Base-by-base conservation (phyloP, 35 echinoderm and acorn worm species). In the Lytechinus pictus region DNA sequence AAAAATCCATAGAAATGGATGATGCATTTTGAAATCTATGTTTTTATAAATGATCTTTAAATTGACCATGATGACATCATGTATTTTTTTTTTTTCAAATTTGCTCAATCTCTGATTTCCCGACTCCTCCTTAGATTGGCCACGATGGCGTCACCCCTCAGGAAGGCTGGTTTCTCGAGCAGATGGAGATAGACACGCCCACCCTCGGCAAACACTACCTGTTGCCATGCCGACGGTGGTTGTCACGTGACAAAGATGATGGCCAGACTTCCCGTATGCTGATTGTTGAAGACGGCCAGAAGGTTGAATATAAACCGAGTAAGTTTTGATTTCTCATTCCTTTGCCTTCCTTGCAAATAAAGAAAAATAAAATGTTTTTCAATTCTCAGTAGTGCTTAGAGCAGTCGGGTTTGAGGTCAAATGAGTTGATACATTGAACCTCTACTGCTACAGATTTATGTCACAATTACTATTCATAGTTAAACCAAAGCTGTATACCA, bases 191-290 rank as follows among this genome's bases (percentile, higher is more conserved):
- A 54, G 98, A 98, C 87, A 97, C 97, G 89, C 97, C 98, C 9
- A 99, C 98, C 1, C 94, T 96, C 8, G 98, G 98, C 33, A 99
- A 98, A 54, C 98, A 99, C 92, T 98, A 97, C 91, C 87, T 92
- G 91, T 97, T 99, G 86, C 96, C 98, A 24, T 99, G 98, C 58
- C 98, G 97, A 94, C 94, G 98, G 7, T 99, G 98, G 98, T 92
- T 99, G 88, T 99, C 98, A 10, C 97, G 96, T 92, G 98, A 99
- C 92, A 98, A 99, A 89, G 98, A 99, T 9, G 98, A 99, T 57
- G 98, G 98, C 4, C 97, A 97, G 52, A 99, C 97, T 55, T 94
- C 94, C 28, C 87, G 98, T 10, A 92, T 96, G 10, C 94, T 99
- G 16, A 93, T 95, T 9, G 95, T 97, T 0, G 97, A 97, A 52